Percentiles rank a stretch among this genome's conserved stretches.
phyloP scores from a whole-genome alignment of 2,888 invertebrate species.

The Ophion ventricosus region DNA sequence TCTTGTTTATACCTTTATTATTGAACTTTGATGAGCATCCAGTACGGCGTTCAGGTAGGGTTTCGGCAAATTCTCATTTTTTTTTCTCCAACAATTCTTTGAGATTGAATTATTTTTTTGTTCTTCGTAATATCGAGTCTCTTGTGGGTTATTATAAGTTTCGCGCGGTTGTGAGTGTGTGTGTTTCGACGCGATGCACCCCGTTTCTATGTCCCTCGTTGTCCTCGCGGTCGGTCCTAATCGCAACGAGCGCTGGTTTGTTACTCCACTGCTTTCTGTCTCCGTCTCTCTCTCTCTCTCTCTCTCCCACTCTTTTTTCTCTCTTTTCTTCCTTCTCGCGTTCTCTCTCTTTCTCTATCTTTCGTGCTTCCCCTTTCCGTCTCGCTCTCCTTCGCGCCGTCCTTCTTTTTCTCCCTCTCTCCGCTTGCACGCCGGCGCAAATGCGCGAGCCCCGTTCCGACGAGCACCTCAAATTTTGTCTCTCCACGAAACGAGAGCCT shows the following conservation, averaged over 20 bases:
- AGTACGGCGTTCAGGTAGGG: constrained; percentile 58
- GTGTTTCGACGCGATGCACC: constrained; percentile 62
- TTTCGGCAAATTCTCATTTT: constrained; percentile 66
- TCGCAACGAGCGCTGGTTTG: constrained; percentile 67
- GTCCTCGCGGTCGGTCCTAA: constrained; percentile 61
- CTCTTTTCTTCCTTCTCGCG: constrained; percentile 11
- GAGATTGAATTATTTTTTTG: constrained; percentile 39
- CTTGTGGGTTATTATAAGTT: constrained; percentile 45
- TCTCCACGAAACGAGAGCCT: constrained; percentile 45
- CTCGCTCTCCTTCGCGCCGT: constrained; percentile 18
- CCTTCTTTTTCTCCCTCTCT: constrained; percentile 43
- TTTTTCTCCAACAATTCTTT: constrained; percentile 42
- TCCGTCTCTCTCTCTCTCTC: constrained; percentile 28
- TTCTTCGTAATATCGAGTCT: constrained; percentile 37
- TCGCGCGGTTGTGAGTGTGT: constrained; percentile 41
- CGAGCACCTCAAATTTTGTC: constrained; percentile 56
- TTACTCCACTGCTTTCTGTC: constrained; percentile 56
- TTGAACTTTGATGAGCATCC: constrained; percentile 55
- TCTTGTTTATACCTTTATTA: constrained; percentile 45
- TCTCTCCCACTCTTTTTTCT: constrained; percentile 21
- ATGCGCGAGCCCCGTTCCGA: constrained; percentile 34
- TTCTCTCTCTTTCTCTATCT: constrained; percentile 38
- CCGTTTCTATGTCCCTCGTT: constrained; percentile 57
- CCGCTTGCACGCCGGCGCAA: constrained; percentile 61
- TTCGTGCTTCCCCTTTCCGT: constrained; percentile 20